Conservation (phyloP, 2,113 vertebrate species). For the Petroica traversi region DNA sequence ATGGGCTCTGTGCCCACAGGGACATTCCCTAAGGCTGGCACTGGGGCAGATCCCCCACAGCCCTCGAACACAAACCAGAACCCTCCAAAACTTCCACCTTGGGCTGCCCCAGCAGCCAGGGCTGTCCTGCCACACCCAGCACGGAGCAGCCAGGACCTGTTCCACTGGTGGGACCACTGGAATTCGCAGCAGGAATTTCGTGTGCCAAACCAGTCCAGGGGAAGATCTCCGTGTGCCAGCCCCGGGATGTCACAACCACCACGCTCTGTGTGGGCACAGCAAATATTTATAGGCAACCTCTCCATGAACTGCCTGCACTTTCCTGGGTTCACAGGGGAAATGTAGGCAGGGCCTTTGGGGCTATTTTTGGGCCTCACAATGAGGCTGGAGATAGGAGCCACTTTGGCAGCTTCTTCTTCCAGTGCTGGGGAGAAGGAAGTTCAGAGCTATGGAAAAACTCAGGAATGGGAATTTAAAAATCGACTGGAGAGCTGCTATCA, state of each 20-base stretch:
- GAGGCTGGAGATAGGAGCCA: constrained; percentile 4
- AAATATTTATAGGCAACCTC: constrained; percentile 62
- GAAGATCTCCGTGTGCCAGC: constrained; percentile 7
- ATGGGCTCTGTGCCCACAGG: background rate
- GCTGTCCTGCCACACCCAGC: constrained; percentile 42
- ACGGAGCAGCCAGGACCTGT: constrained; percentile 23
- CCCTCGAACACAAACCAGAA: background rate
- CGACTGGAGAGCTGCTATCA: background rate
- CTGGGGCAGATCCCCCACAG: background rate
- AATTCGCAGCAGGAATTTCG: background rate
- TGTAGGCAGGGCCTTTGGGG: constrained; percentile 32
- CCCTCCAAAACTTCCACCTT: background rate
- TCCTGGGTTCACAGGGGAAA: background rate
- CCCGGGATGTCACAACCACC: constrained; percentile 8
- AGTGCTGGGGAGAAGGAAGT: background rate
- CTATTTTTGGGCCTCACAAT: constrained; percentile 29
- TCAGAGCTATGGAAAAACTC: constrained; percentile 3
- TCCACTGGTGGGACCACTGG: background rate
- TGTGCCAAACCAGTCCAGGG: constrained; percentile 33
- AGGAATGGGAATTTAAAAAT: background rate
- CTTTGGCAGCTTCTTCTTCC: background rate
- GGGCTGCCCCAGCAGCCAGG: background rate
- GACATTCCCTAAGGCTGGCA: background rate
- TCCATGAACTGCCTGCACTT: constrained; percentile 42
- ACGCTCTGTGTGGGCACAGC: constrained; percentile 27